Evolutionary conservation across 2,797 vertebrate genomes (phyloP).

Genomic region (Schizopygopsis malacanthus): DNA sequence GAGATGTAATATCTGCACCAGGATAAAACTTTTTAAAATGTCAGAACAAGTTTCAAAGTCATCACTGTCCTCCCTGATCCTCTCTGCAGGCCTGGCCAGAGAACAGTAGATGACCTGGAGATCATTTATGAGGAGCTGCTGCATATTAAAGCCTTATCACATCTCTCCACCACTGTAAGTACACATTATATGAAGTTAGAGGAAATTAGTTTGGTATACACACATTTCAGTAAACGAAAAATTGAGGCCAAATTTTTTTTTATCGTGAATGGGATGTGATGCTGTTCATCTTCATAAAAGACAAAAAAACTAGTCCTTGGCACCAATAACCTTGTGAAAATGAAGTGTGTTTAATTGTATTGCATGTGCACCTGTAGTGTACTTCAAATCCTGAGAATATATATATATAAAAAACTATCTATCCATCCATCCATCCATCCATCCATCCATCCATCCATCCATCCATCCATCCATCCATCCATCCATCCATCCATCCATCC

Average conservation of each 20-base stretch:
- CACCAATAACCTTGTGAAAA: neutral
- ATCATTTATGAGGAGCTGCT: slow-evolving; percentile 97
- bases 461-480: no score
- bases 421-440: no score
- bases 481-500: no score
- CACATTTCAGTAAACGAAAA: no score
- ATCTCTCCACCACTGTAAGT: slow-evolving; percentile 96
- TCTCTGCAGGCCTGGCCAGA: slow-evolving; percentile 88
- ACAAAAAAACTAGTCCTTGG: neutral
- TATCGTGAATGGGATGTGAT: neutral
- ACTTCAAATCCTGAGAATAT: no score
- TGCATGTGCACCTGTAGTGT: no score
- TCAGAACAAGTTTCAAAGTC: slow-evolving; percentile 18
- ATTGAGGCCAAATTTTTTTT: neutral
- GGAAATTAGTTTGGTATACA: neutral
- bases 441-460: no score
- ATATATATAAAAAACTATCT: neutral
- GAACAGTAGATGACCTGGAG: slow-evolving; percentile 93
- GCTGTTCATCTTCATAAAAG: neutral
- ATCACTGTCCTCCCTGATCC: neutral
- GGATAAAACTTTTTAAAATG: neutral
- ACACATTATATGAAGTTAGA: neutral
- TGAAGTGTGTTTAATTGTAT: neutral
- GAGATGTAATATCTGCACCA: neutral
- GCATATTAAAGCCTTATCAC: slow-evolving; percentile 97